phyloP scores from a whole-genome alignment of 2,113 vertebrate species.

The Dicaeum eximium region DNA sequence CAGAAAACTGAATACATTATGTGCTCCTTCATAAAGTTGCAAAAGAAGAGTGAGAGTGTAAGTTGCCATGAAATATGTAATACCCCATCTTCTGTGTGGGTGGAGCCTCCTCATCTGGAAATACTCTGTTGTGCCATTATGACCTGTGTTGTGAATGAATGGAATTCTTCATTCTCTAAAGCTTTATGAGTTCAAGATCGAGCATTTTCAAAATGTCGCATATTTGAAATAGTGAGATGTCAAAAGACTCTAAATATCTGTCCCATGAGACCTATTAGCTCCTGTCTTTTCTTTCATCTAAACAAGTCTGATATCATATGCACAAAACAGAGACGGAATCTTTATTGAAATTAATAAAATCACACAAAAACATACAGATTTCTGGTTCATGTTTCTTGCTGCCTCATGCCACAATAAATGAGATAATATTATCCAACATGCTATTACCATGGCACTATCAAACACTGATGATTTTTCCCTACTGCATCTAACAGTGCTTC shows the following conservation, averaged over 20 bases:
- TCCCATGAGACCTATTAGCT: neutral
- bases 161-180: neutral
- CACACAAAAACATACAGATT: neutral
- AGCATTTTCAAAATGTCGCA: neutral
- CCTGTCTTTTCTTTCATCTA: neutral
- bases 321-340: neutral
- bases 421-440: slow-evolving; percentile 37
- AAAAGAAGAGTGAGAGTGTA: neutral
- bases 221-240: neutral
- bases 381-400: neutral
- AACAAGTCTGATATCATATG: neutral
- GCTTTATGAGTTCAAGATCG: neutral
- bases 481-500: slow-evolving; percentile 41
- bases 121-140: neutral
- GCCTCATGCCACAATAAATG: neutral
- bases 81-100: neutral
- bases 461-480: slow-evolving; percentile 53
- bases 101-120: neutral
- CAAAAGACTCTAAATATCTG: neutral
- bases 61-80: neutral
- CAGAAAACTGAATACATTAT: neutral
- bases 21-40: neutral
- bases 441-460: slow-evolving; percentile 5
- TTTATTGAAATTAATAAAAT: slow-evolving; percentile 52
- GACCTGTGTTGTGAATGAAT: neutral